Base-by-base conservation (phyloP, 64 coral and sea anemone species). In the Astreopora myriophthalma region DNA sequence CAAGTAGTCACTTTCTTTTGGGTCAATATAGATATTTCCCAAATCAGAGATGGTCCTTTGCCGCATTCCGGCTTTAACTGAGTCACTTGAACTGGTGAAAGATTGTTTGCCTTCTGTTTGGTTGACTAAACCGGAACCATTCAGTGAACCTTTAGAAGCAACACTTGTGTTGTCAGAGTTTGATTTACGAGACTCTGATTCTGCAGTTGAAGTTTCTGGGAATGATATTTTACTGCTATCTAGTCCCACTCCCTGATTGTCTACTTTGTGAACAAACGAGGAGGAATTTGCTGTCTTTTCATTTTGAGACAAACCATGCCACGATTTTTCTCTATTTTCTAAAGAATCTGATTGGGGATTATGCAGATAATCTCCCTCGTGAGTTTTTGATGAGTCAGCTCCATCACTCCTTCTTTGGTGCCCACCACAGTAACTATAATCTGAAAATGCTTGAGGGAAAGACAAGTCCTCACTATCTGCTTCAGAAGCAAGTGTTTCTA, bases 401-500 rank as follows among this genome's bases (percentile, higher is more conserved):
- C 70, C 42, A 24, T 74, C 29, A 51, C 23, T 23, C 20, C 73
- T 64, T 67, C 87, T 52, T 35, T 88, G 44, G 44, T 73, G 7
- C 6, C 10, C 68, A 42, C 71, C n/a, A 37, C 71, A 63, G 61
- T 77, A 37, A 76, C 35, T 46, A 69, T 76, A 23, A 20, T 94
- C 87, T n/a, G 95, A 90, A 48, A 97, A 97, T 8, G 92, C 90
- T 90, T 69, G 76, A 17, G 95, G 95, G 74, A 93, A 96, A 48
- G 72, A 62, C 28, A 93, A 57, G 48, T 93, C 95, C n/a, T 80
- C 91, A 1, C 48, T 30, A 74, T 90, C 94, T 35, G 94, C 97
- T 93, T 93, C 91, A 74, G 91, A 93, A 34, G 97, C 97, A 46
- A 99, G 76, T 20, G 74, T 44, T 71, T 99, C 94, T 37, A 99